Conservation (phyloP, 2,113 vertebrate species). For the Eretmochelys imbricata region DNA sequence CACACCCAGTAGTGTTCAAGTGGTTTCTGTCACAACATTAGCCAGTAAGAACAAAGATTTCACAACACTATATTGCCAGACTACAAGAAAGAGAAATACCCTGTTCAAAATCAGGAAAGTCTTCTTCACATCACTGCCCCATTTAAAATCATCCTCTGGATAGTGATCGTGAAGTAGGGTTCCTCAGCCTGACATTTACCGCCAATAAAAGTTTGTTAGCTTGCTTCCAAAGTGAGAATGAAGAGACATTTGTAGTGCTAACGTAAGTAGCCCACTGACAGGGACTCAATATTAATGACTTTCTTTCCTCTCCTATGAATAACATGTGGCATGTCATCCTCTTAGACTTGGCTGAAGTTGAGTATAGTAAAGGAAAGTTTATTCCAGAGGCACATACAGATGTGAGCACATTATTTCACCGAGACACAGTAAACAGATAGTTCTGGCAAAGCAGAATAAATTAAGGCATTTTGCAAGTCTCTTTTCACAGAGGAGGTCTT, state of each 20-base stretch:
- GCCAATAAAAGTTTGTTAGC: not conserved
- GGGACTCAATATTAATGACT: not conserved
- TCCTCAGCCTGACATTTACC: not conserved
- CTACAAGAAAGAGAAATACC: not conserved
- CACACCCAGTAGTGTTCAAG: not conserved
- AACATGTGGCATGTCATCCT: not conserved
- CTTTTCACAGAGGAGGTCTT: not conserved
- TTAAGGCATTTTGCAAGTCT: not conserved
- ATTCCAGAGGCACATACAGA: not conserved
- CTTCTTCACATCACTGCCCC: not conserved
- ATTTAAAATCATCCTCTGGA: not conserved
- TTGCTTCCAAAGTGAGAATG: not conserved
- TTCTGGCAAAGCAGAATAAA: not conserved
- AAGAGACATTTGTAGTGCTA: not conserved
- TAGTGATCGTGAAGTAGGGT: not conserved
- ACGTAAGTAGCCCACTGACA: not conserved
- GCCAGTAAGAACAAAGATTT: not conserved
- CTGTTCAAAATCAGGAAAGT: not conserved
- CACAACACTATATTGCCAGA: not conserved
- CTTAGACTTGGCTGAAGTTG: not conserved
- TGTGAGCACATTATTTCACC: not conserved
- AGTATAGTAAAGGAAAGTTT: not conserved
- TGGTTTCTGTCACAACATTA: conserved; percentile 8
- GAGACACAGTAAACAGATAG: not conserved
- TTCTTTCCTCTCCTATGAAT: not conserved